Base-by-base conservation (phyloP, 2,888 invertebrate genomes). In the Chymomyza fuscimana region DNA sequence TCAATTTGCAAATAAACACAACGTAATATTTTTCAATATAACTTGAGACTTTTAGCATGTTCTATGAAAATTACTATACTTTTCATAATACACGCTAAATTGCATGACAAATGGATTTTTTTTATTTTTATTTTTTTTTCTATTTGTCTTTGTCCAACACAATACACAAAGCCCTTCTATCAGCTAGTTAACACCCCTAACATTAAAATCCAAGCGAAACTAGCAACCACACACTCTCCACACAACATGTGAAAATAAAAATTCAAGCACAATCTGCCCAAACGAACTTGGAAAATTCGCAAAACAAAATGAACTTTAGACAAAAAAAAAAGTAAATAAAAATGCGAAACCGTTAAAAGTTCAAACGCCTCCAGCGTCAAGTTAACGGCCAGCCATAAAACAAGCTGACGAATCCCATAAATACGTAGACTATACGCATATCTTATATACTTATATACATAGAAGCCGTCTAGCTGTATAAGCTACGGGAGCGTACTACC, bases 331-430 rank as follows among this genome's bases (percentile, higher is more conserved):
- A 59, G 19, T 25, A 58, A 58, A 58, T 29, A 25, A 22, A 56
- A 19, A 58, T 58, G 58, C 25, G 76, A 82, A 82, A 76, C 66
- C 75, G 78, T 84, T 76, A 80, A 87, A 85, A 87, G 86, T 87
- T 87, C 87, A 82, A 82, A 73, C 68, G 83, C 87, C 86, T 65
- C 61, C 65, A 67, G 67, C 76, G 68, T 72, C 68, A 71, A 77
- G 77, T 76, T 77, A 80, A 79, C 82, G 78, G 76, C 70, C 73
- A 67, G 65, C 65, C 52, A 72, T 22, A 22, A 58, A 58, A 12
- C 19, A 62, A 15, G n/a, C 51, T 52, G 29, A 50, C 63, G 22
- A n/a, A n/a, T 29, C 51, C 32, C 51, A 52, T 52, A 63, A 50
- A 46, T 25, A 58, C 16, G 25, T 46, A 46, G 40, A 46, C 12